phyloP scores from a whole-genome alignment of 2,888 invertebrate genomes.

The Blastobasis lacticolella region DNA sequence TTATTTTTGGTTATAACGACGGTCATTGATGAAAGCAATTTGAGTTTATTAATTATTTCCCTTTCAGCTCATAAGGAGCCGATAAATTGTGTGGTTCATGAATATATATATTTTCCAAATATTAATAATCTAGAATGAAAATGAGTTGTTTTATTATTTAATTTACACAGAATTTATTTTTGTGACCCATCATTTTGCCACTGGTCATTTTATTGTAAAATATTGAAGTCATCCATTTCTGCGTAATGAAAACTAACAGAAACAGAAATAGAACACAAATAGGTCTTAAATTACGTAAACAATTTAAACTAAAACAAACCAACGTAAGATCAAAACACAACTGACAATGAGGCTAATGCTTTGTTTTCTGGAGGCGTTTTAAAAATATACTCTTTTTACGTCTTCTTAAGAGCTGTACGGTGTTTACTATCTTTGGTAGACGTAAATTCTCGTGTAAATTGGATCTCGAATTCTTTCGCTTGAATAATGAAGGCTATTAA shows the following conservation, averaged over 20 bases:
- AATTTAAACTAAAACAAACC: background rate
- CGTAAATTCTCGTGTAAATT: too few species aligned
- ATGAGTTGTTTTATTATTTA: background rate
- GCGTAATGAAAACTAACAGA: background rate
- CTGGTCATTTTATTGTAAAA: too few species aligned
- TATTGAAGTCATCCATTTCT: background rate
- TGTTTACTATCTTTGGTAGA: background rate
- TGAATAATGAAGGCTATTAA: too few species aligned
- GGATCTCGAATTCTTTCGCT: too few species aligned
- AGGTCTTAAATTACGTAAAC: too few species aligned
- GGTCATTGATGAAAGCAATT: too few species aligned
- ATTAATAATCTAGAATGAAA: background rate
- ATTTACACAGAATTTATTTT: background rate
- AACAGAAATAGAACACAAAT: background rate
- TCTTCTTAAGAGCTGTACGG: conserved; percentile 8
- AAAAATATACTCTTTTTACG: conserved; percentile 2
- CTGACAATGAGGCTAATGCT: conserved; percentile 38
- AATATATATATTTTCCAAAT: too few species aligned
- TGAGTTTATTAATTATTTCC: too few species aligned
- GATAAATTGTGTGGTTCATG: too few species aligned
- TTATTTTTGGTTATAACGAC: too few species aligned
- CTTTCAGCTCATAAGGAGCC: too few species aligned
- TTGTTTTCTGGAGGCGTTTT: conserved; percentile 53
- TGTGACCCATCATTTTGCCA: background rate
- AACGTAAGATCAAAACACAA: background rate